These are phyloP conservation scores for Lepidocyrtoides sp. DNA, from an alignment of 2,888 invertebrate species.

Conservation along the genomic window DNA sequence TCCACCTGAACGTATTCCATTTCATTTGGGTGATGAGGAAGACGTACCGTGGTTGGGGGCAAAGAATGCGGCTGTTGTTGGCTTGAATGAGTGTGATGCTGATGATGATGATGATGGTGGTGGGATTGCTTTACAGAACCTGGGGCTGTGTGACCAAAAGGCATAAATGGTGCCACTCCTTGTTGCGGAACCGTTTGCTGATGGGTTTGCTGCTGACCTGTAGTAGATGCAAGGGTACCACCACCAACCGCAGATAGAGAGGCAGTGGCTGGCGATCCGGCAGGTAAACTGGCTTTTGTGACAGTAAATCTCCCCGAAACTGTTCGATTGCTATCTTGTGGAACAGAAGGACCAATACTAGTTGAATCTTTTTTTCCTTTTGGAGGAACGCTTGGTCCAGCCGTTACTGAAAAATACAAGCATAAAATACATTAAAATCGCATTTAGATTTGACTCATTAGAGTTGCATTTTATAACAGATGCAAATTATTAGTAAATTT, in stretches of 20 bases:
- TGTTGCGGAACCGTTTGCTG: constrained; percentile 77
- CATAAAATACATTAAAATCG: background rate
- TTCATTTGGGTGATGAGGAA: constrained; percentile 68
- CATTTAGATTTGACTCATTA: background rate
- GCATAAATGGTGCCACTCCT: constrained; percentile 79
- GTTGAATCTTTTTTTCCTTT: constrained; percentile 80
- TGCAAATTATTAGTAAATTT: too few relatives aligned
- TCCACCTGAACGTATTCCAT: constrained; percentile 85
- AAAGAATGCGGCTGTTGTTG: constrained; percentile 57
- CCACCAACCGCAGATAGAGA: constrained; percentile 53
- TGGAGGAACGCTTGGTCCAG: constrained; percentile 66
- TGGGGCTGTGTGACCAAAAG: constrained; percentile 50
- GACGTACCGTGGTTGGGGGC: constrained; percentile 48
- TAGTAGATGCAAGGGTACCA: constrained; percentile 10
- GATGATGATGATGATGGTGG: constrained; percentile 65
- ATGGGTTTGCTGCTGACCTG: constrained; percentile 32
- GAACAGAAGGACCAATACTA: constrained; percentile 60
- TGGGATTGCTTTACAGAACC: constrained; percentile 44
- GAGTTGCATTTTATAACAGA: too few relatives aligned
- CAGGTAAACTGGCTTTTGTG: constrained; percentile 86
- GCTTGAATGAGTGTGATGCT: constrained; percentile 16
- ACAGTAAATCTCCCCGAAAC: constrained; percentile 81
- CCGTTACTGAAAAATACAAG: background rate
- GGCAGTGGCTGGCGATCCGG: constrained; percentile 86
- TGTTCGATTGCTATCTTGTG: constrained; percentile 80